phyloP scores from a whole-genome alignment of 64 coral and sea anemone species.

The Montipora cactus region DNA sequence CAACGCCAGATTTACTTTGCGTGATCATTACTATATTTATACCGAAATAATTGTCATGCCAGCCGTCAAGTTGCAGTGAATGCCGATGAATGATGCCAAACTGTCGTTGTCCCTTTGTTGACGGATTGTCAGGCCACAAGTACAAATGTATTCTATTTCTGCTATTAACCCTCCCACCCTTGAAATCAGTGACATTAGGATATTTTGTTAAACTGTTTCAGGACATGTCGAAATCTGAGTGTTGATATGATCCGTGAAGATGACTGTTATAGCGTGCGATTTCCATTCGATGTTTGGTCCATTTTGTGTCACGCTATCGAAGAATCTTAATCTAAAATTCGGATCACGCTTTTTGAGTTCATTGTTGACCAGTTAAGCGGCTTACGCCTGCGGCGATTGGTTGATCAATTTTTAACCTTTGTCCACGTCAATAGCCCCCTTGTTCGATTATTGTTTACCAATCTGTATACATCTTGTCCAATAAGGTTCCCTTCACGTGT shows the following conservation, averaged over 20 bases:
- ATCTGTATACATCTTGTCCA: slow-evolving; percentile 61
- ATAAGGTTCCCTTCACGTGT: slow-evolving; percentile 56
- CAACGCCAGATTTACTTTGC: slow-evolving; percentile 6
- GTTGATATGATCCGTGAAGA: neutral
- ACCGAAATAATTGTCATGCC: neutral
- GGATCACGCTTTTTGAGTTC: slow-evolving; percentile 33
- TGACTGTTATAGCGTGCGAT: neutral
- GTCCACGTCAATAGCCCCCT: slow-evolving; percentile 58
- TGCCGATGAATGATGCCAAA: neutral
- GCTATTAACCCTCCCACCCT: neutral
- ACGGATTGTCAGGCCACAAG: neutral
- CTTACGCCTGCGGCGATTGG: slow-evolving; percentile 11
- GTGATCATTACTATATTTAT: slow-evolving; percentile 53
- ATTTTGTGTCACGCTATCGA: slow-evolving; percentile 34
- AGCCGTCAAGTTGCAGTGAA: neutral
- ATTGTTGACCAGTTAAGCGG: slow-evolving; percentile 1
- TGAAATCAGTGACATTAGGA: neutral
- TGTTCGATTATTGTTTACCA: slow-evolving; percentile 57
- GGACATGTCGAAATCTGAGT: neutral
- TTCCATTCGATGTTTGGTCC: neutral
- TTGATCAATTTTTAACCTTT: slow-evolving; percentile 31
- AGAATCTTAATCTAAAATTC: slow-evolving; percentile 11
- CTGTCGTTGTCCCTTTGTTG: neutral
- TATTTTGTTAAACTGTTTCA: neutral
- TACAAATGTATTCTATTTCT: neutral